These are phyloP conservation scores for Dendrocopos noguchii DNA, from an alignment of 2,113 vertebrate genomes.

Conservation along the genomic window DNA sequence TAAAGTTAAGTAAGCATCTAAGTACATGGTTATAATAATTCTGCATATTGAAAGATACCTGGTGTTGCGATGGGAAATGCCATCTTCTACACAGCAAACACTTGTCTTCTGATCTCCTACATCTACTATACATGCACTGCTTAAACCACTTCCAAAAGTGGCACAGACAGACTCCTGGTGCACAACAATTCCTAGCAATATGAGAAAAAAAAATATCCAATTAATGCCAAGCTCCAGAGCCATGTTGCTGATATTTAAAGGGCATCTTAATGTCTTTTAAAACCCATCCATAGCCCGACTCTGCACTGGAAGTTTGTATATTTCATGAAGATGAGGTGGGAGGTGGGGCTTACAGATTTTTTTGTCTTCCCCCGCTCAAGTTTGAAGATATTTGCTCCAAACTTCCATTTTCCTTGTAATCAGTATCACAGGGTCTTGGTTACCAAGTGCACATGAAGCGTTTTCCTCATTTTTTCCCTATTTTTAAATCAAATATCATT, in stretches of 20 bases:
- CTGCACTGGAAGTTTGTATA: background rate
- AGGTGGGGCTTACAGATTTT: background rate
- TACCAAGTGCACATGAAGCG: background rate
- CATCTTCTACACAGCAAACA: conserved; percentile 96
- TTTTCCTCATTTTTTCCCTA: background rate
- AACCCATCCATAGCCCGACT: background rate
- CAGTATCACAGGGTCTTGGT: background rate
- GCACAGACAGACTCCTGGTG: conserved; percentile 98
- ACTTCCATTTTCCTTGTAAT: background rate
- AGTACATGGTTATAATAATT: background rate
- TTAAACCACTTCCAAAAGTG: conserved; percentile 93
- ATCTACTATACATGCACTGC: conserved; percentile 95
- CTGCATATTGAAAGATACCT: conserved; percentile 75
- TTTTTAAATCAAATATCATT: background rate
- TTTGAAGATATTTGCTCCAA: background rate
- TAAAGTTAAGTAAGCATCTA: background rate
- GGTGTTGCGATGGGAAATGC: conserved; percentile 95
- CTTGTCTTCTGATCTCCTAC: conserved; percentile 98
- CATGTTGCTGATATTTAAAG: background rate
- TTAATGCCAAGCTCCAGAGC: background rate
- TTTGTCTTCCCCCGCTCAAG: background rate
- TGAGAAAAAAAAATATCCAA: background rate
- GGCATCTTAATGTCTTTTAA: background rate
- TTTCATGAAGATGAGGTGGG: background rate
- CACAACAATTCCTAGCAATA: conserved; percentile 86